Base-by-base conservation (phyloP, 2,113 vertebrate genomes). In the Corythoichthys intestinalis region DNA sequence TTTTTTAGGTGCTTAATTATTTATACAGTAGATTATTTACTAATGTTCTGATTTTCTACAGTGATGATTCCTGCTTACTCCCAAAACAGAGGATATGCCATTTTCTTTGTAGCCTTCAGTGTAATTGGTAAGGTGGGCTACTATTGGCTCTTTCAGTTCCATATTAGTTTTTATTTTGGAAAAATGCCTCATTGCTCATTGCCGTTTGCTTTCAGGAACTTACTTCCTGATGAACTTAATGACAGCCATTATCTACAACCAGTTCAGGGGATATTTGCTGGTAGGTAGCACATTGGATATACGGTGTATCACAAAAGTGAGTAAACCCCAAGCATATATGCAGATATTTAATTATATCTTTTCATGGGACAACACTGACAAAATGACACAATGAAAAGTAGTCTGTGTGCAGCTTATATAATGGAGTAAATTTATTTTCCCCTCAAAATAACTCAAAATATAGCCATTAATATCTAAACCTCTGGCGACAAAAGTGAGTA, bases 211-310 rank as follows among this genome's bases (percentile, higher is more conserved):
- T 2, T 3, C 81, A 99, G 97, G 97, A 75, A 98, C 96, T 65
- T 92, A 97, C 82, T 97, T 96, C 78, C 70, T 99, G 81, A 99
- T 98, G 97, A 98, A 98, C 83, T 83, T 98, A 35, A 90, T 99
- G 78, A 98, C 97, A 0, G 97, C 97, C 72, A 96, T 99, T 83
- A 96, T 98, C 88, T 99, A 98, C 78, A 98, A 96, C 71, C 96
- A 98, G 83, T 99, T 99, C 90, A 93, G 97, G n/a, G 97, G 97
- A 34, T 99, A 98, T 83, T 93, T 99, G 76, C 87, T 98, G 90
- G 97, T 99, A 77, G 94, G 94, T 83, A 66, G 38, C 50, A 34
- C n/a, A 14, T 28, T 28, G 20, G 20, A 28, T 28, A 28, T 28
- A 28, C 20, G 20, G 20, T 28, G 20, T 28, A 28, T 28, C 20